A percentile compares a stretch with the other conserved stretches of the same genome.
Evolutionary conservation across 2,113 vertebrate genomes (phyloP).

Genomic region (Prinia subflava): DNA sequence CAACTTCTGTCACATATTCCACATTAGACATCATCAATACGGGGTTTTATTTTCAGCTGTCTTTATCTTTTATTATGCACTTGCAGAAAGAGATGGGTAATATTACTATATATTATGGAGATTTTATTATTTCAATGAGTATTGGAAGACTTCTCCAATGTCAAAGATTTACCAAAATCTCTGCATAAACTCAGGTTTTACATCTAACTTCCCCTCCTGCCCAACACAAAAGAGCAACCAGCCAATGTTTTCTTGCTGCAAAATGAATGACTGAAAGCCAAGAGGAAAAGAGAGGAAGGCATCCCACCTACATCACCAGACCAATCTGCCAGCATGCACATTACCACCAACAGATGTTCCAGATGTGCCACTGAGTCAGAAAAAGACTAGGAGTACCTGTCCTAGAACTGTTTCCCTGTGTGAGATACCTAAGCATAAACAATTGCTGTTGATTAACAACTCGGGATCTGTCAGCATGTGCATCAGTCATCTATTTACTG

Average conservation of each 20-base stretch:
- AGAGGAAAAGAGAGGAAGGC: neutral
- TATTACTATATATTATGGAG: accelerated
- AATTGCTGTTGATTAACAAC: neutral
- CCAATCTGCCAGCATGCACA: neutral
- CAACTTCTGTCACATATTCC: neutral
- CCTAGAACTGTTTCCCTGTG: neutral
- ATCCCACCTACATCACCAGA: neutral
- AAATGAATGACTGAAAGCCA: neutral
- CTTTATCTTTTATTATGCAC: neutral
- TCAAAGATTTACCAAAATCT: neutral
- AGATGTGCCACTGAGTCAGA: neutral
- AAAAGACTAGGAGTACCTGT: neutral
- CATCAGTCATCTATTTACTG: neutral
- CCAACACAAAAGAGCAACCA: neutral
- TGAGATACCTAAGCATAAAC: neutral
- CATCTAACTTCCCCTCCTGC: neutral
- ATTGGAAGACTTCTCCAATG: neutral
- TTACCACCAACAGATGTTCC: neutral
- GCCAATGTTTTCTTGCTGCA: neutral
- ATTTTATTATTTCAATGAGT: neutral
- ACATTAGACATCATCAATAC: neutral
- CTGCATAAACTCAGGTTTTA: neutral
- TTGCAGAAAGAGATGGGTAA: neutral
- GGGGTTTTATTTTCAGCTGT: neutral
- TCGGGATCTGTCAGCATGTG: neutral